Evolutionary conservation across 2,888 invertebrate genomes (phyloP).

Genomic region (Deladenus siricidicola): DNA sequence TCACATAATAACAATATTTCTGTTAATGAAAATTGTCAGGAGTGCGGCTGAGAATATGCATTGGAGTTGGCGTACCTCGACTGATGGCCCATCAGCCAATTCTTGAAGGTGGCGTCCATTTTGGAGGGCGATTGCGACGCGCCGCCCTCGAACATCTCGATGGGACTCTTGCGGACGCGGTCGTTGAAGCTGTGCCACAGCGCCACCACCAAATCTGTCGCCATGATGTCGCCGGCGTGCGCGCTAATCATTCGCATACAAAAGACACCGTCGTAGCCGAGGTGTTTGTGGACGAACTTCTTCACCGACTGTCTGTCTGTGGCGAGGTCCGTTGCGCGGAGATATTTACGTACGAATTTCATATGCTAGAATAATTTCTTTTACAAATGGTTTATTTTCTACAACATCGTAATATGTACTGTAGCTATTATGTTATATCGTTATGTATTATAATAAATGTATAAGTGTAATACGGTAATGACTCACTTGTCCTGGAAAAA

Average conservation of each 20-base stretch:
- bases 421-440: no score
- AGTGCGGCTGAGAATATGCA: slow-evolving; percentile 30
- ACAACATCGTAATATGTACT: no score
- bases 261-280: slow-evolving; percentile 53
- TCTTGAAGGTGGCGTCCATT: slow-evolving; percentile 53
- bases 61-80: slow-evolving; percentile 42
- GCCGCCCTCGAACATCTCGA: slow-evolving; percentile 54
- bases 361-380: slow-evolving; percentile 44
- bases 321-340: slow-evolving; percentile 53
- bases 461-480: no score
- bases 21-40: no score
- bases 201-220: slow-evolving; percentile 49
- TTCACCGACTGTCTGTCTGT: slow-evolving; percentile 53
- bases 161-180: slow-evolving; percentile 53
- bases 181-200: slow-evolving; percentile 53
- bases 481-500: slow-evolving; percentile 52
- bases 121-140: slow-evolving; percentile 52
- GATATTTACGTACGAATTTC: slow-evolving; percentile 53
- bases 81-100: slow-evolving; percentile 50
- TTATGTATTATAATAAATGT: no score
- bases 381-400: neutral
- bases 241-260: slow-evolving; percentile 54
- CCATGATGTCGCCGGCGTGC: slow-evolving; percentile 54
- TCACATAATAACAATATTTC: no score
- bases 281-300: slow-evolving; percentile 54